Base-by-base conservation (phyloP, 2,888 invertebrate species). In the Lordiphosa andalusiaca region DNA sequence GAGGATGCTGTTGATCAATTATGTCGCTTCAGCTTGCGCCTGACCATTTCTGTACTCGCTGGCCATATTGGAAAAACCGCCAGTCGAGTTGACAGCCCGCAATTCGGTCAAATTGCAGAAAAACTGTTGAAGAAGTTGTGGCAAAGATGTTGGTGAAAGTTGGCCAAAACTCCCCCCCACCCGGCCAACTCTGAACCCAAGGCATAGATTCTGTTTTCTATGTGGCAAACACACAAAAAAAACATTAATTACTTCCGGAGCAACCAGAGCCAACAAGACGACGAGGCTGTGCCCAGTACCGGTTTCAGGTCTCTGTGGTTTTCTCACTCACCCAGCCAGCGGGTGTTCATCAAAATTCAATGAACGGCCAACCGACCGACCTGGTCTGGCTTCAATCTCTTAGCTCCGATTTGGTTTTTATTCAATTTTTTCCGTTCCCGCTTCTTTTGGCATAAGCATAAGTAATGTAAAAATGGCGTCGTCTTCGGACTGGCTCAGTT, bases 241-340 rank as follows among this genome's bases (percentile, higher is more conserved):
- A 66, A 69, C 77, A 80, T 82, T 82, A 82, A 82, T 82, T 82
- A 85, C 85, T 82, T 82, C 82, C 84, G 82, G 84, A 74, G 80
- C 68, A 65, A 60, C 68, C 68, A 70, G 55, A 58, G 66, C 59
- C 51, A 23, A 23, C 55, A 53, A 9, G 53, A 69, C 60, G 71
- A 47, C 61, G 42, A 60, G 30, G 56, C 58, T 65, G 60, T n/a
- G 52, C 23, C 13, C 55, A 59, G 55, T 57, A 71, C 81, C 77
- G 81, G 73, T 78, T 80, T 61, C 49, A 30, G 44, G 30, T 30
- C 19, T 40, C 16, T 36, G 33, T 40, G 69, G 57, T 58, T 73
- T 75, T 69, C 69, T 39, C 39, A 25, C 25, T 25, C 40, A 39
- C 19, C 36, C 40, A 53, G 65, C 49, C 78, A 69, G 81, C 80